Percentiles rank a stretch among this genome's conserved stretches.
These are phyloP conservation scores for Echinometra lucunter DNA, from an alignment of 53 echinoderm and acorn worm species.

Conservation along the genomic window DNA sequence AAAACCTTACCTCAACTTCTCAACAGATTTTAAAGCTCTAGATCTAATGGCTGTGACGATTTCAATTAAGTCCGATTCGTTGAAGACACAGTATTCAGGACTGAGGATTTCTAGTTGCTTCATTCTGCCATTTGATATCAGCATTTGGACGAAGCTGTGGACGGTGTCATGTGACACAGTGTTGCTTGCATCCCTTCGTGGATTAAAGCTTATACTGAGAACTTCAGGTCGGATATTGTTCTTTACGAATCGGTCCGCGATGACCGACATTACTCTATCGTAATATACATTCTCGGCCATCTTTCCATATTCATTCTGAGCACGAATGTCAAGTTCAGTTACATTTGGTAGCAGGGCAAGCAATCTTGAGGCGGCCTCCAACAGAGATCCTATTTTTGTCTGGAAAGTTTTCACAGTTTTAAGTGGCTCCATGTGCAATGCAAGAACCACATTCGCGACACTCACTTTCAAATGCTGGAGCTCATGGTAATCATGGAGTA, in stretches of 20 bases:
- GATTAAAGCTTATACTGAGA: conserved; percentile 37
- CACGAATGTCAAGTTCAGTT: background rate
- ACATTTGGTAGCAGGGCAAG: background rate
- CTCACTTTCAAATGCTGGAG: background rate
- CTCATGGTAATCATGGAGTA: background rate
- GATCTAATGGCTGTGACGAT: conserved; percentile 8
- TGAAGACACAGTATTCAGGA: conserved; percentile 14
- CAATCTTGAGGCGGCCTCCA: conserved; percentile 8
- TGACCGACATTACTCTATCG: background rate
- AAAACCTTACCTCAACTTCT: background rate
- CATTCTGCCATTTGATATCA: background rate
- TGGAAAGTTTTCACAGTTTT: background rate
- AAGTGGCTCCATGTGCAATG: background rate
- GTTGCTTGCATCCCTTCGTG: background rate
- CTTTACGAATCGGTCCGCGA: conserved; percentile 5
- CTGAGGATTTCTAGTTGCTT: background rate
- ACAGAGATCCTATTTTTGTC: conserved; percentile 20
- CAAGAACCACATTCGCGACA: background rate
- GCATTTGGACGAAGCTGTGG: background rate
- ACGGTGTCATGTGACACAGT: conserved; percentile 27
- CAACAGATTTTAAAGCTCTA: background rate
- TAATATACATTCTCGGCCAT: background rate
- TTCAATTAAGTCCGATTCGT: background rate
- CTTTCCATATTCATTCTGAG: background rate
- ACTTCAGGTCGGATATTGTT: background rate